phyloP scores from a whole-genome alignment of 2,113 vertebrate genomes.

The Chunga burmeisteri region DNA sequence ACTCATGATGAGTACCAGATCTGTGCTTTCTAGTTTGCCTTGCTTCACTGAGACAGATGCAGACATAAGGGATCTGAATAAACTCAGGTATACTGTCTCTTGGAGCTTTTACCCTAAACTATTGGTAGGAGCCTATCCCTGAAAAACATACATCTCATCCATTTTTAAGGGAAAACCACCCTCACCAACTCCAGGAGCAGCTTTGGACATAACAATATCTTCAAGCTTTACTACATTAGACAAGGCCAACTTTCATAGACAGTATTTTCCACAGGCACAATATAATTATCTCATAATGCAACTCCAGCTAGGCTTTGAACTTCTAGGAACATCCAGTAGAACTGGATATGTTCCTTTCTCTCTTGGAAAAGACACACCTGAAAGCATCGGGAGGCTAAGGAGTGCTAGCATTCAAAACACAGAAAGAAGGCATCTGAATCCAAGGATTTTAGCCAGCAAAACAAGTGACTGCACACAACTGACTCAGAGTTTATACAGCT shows the following conservation, averaged over 20 bases:
- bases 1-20: not conserved
- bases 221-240: not conserved
- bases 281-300: not conserved
- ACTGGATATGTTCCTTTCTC: not conserved
- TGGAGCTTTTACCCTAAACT: not conserved
- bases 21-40: not conserved
- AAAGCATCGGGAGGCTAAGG: not conserved
- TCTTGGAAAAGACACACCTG: not conserved
- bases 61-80: not conserved
- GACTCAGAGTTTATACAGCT: not conserved
- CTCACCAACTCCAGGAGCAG: not conserved
- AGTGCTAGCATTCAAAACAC: not conserved
- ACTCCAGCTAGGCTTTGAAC: not conserved
- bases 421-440: not conserved
- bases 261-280: not conserved
- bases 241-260: not conserved
- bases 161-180: not conserved
- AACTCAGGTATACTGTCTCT: not conserved
- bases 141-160: not conserved
- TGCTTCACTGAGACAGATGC: fast-evolving
- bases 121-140: not conserved
- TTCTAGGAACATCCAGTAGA: not conserved
- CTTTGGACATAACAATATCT: not conserved
- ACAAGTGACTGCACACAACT: not conserved
- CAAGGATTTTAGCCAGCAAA: not conserved